A percentile compares a stretch with the other conserved stretches of the same genome.
phyloP scores from a whole-genome alignment of 2,113 vertebrate species.

The Dicrurus megarhynchus region DNA sequence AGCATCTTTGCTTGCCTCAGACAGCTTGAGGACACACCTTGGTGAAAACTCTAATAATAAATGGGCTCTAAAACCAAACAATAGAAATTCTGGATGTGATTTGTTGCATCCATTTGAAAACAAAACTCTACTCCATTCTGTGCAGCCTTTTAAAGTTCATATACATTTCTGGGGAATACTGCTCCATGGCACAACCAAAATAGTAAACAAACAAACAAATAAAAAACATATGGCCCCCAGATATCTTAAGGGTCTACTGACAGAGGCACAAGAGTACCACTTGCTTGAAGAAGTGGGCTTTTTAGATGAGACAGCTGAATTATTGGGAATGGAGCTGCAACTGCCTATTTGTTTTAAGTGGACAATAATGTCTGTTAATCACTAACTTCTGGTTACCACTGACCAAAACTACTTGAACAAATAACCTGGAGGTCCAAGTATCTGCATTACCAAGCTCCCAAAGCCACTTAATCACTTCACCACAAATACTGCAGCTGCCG shows the following conservation, averaged over 20 bases:
- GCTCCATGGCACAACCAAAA: neutral
- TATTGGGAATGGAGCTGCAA: neutral
- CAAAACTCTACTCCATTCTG: neutral
- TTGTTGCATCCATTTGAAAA: neutral
- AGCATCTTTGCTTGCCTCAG: neutral
- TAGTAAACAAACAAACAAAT: neutral
- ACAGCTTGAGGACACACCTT: neutral
- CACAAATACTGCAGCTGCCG: neutral
- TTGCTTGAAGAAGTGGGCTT: neutral
- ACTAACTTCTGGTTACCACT: neutral
- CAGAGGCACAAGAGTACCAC: neutral
- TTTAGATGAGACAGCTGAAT: neutral
- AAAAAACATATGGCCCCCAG: neutral
- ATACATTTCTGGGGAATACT: neutral
- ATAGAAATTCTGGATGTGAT: neutral
- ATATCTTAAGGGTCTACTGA: neutral
- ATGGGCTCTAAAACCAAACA: neutral
- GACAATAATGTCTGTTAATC: neutral
- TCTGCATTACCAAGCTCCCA: neutral
- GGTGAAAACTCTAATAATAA: neutral
- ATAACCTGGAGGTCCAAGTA: neutral
- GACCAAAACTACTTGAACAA: neutral
- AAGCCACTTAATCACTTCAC: neutral
- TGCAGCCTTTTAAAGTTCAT: neutral
- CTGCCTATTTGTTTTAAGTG: neutral